Percentiles rank a stretch among this genome's conserved stretches.
Conservation (phyloP, 2,113 vertebrate species). For the Melospiza georgiana region DNA sequence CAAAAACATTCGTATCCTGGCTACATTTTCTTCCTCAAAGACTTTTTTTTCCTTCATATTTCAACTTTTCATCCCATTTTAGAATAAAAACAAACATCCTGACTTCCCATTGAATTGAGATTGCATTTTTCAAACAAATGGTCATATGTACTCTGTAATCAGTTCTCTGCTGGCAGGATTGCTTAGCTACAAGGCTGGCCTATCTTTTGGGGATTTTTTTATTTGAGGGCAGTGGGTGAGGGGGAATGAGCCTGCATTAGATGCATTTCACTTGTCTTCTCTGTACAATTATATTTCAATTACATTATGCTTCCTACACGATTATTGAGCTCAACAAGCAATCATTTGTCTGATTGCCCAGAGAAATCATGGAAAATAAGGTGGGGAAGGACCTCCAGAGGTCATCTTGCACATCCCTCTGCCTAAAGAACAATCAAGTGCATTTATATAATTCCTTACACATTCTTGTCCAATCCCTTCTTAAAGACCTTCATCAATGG, state of each 20-base stretch:
- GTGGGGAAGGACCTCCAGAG: background rate
- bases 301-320: background rate
- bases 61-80: conserved; percentile 64
- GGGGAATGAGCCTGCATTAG: background rate
- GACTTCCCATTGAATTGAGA: conserved; percentile 41
- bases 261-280: background rate
- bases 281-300: background rate
- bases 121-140: conserved; percentile 53
- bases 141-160: conserved; percentile 4
- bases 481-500: background rate
- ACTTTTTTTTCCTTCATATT: conserved; percentile 45
- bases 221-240: background rate
- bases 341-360: conserved; percentile 9
- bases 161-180: background rate
- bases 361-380: conserved; percentile 20
- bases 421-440: background rate
- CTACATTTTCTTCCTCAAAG: conserved; percentile 58
- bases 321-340: conserved; percentile 40
- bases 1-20: conserved; percentile 68
- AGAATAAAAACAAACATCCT: conserved; percentile 67
- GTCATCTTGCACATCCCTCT: background rate
- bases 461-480: background rate
- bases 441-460: background rate
- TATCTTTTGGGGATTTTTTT: background rate
- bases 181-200: background rate